Conservation (phyloP, 1,140 invertebrate species). For the Octopus sinensis region DNA sequence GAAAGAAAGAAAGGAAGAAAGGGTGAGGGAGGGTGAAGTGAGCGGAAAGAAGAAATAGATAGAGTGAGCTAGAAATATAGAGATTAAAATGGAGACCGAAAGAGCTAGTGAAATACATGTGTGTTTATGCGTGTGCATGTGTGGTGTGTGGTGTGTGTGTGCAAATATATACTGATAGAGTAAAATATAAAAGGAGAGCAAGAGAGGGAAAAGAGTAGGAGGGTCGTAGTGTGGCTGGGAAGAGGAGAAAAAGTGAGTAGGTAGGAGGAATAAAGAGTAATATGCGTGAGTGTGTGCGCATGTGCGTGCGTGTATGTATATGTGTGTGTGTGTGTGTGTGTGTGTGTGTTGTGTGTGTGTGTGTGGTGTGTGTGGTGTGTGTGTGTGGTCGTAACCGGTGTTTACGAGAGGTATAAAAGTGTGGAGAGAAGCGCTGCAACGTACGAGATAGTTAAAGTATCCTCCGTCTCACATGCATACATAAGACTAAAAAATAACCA, state of each 20-base stretch:
- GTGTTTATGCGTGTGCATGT: background rate
- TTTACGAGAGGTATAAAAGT: no score
- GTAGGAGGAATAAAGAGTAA: background rate
- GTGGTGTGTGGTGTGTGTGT: background rate
- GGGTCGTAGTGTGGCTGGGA: background rate
- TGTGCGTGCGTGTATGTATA: background rate
- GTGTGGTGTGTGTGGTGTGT: background rate
- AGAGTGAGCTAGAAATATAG: no score
- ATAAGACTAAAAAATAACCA: no score
- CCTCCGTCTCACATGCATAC: no score
- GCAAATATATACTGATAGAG: background rate
- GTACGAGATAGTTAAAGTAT: no score
- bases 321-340: background rate
- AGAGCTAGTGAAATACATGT: background rate
- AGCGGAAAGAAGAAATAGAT: background rate
- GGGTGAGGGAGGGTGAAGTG: background rate
- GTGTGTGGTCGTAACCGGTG: background rate
- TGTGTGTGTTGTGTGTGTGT: background rate
- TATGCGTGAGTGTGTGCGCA: background rate
- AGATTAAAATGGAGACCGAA: background rate
- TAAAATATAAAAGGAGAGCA: no score
- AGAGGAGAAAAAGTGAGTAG: background rate
- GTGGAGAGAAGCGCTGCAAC: no score
- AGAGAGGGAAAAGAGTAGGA: no score
- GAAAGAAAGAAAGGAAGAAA: background rate